Base-by-base conservation (phyloP, 1,140 invertebrate species). In the Aphaenogaster rudis region DNA sequence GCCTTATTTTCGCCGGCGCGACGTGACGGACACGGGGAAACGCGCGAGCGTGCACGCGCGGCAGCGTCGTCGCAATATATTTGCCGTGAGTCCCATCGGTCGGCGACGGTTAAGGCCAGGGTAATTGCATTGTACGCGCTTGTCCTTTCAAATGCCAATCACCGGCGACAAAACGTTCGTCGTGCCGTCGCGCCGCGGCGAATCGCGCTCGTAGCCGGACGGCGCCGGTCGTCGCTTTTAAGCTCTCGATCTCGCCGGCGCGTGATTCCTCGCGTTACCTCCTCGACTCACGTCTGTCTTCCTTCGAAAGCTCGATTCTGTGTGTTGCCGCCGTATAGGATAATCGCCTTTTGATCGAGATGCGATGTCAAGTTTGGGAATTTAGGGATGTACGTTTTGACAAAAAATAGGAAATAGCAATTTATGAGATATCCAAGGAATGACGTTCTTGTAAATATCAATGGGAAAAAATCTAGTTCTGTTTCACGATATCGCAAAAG, bases 61-160 rank as follows among this genome's bases (percentile, higher is more conserved):
- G 36, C 45, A 15, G 66, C 90, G 59, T 63, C 69, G 87, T 45
- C 76, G 77, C 82, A 90, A 86, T 88, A 89, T 93, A 93, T 93
- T 92, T 91, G 82, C 93, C 88, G 33, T 15, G 92, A 93, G 92
- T 92, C 90, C 92, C 64, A 82, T 88, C 82, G 90, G 63, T 72
- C 86, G 86, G 86, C 82, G 87, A 88, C 89, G 91, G 91, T 90
- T 92, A 93, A 94, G 92, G 92, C 91, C 93, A 92, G 93, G 94
- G 94, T 95, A 95, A 95, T 95, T 95, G 95, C 95, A 95, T 95
- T 95, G 94, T 95, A 94, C 94, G 94, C 94, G 92, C 93, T 94
- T 94, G 94, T 94, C 93, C 94, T 95, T 95, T 95, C 93, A 95
- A 94, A 95, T 92, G 95, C 94, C 95, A 95, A 95, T 95, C 94